Evolutionary conservation across 2,888 invertebrate genomes (phyloP).

Genomic region (Callosobruchus maculatus): DNA sequence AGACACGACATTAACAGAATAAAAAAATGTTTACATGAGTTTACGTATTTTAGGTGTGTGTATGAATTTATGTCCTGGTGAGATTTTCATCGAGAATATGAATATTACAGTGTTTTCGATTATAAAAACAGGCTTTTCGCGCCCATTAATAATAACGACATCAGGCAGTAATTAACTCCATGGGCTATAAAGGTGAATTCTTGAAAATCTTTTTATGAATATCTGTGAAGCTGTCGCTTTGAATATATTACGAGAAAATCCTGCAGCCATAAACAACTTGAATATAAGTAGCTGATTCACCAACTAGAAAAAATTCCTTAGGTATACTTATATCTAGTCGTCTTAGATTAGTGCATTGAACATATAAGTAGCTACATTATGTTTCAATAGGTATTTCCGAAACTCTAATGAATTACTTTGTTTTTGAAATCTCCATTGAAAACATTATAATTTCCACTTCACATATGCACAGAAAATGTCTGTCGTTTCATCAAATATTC

Average conservation of each 20-base stretch:
- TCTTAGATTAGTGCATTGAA: too few relatives aligned
- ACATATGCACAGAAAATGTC: too few relatives aligned
- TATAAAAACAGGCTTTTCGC: background rate
- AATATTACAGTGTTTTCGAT: background rate
- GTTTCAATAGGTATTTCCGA: too few relatives aligned
- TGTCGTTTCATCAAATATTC: too few relatives aligned
- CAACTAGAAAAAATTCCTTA: background rate
- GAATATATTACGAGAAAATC: background rate
- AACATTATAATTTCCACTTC: too few relatives aligned
- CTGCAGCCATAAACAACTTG: background rate
- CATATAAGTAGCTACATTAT: too few relatives aligned
- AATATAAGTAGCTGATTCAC: background rate
- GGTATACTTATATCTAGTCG: too few relatives aligned
- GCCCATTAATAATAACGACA: background rate
- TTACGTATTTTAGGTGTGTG: background rate
- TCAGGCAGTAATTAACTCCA: background rate
- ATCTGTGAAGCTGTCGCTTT: background rate
- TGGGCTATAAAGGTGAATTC: background rate
- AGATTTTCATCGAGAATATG: background rate
- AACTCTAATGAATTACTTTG: too few relatives aligned
- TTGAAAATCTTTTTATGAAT: background rate
- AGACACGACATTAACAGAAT: background rate
- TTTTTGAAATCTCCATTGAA: too few relatives aligned
- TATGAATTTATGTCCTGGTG: background rate
- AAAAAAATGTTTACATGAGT: background rate